Base-by-base conservation (phyloP, 2,797 vertebrate species). In the Thunnus albacares region DNA sequence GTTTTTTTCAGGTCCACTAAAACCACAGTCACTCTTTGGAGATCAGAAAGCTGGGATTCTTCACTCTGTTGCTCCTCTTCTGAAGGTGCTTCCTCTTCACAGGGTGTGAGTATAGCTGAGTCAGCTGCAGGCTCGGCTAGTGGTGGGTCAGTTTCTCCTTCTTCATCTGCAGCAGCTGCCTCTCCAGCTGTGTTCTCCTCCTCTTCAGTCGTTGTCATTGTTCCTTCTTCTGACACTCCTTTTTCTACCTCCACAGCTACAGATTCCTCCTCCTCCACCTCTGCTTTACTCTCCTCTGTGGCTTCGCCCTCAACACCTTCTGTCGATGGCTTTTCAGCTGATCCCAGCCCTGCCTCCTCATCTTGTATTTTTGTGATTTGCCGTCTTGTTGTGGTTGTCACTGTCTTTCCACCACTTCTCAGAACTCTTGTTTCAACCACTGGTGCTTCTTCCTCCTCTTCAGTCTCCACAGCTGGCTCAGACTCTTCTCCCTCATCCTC, bases 281-380 rank as follows among this genome's bases (percentile, higher is more conserved):
- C 66, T 3, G 6, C 35, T 30, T 18, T 12, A 57, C 95, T 94
- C 0, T 70, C 71, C 14, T 63, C 26, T 47, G 89, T 79, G 8
- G 15, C 64, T 69, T 93, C 91, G 0, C 2, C 47, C 11, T 87
- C 84, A 0, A n/a, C 60, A 33, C 89, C 90, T 65, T 95, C 93
- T 0, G 45, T 35, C 26, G 79, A 92, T 66, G 93, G 93, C 13
- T 79, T 67, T 57, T 92, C 81, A 0, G n/a, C 3, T 47, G 17
- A 47, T 6, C 2, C 6, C 17, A 49, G 66, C 35, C 3, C 60
- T 30, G 35, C 24, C 58, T 53, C 38, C 17, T 43, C 41, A 14
- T 43, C 41, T 43, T 51, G 47, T 11, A 24, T 22, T 22, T 67
- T 8, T 51, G 47, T 15, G 4, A 3, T 51, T 51, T 51, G 8